Conservation (phyloP, 2,113 vertebrate species). For the Bubalus kerabau region DNA sequence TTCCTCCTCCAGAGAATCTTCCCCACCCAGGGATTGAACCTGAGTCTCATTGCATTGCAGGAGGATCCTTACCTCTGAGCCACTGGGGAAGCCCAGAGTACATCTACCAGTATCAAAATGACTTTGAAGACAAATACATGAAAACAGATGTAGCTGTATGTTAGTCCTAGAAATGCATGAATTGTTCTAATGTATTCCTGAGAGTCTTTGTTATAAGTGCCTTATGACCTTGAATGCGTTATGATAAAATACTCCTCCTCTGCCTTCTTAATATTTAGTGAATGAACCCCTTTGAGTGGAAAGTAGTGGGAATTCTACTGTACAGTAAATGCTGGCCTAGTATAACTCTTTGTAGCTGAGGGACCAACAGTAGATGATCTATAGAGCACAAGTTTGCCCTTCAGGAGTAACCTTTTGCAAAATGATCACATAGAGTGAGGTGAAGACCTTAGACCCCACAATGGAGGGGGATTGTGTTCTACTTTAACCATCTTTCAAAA, state of each 20-base stretch:
- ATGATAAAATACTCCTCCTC: neutral
- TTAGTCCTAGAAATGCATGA: neutral
- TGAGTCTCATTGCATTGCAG: neutral
- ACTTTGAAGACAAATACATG: neutral
- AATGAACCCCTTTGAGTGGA: neutral
- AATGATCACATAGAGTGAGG: neutral
- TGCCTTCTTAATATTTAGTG: neutral
- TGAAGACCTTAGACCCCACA: neutral
- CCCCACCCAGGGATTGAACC: neutral
- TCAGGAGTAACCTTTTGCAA: neutral
- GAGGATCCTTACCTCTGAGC: neutral
- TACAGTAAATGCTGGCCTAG: neutral
- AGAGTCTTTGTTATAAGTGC: neutral
- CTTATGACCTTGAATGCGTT: neutral
- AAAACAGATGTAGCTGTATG: fast-evolving
- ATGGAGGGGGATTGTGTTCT: neutral
- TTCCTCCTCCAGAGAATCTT: neutral
- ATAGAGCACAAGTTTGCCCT: neutral
- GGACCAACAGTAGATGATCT: neutral
- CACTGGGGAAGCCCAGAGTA: neutral
- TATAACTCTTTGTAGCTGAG: neutral
- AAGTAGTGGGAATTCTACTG: neutral
- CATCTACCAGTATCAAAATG: neutral
- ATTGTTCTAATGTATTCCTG: neutral
- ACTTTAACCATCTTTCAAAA: neutral